Base-by-base conservation (phyloP, 2,113 vertebrate genomes). In the Condylura cristata region DNA sequence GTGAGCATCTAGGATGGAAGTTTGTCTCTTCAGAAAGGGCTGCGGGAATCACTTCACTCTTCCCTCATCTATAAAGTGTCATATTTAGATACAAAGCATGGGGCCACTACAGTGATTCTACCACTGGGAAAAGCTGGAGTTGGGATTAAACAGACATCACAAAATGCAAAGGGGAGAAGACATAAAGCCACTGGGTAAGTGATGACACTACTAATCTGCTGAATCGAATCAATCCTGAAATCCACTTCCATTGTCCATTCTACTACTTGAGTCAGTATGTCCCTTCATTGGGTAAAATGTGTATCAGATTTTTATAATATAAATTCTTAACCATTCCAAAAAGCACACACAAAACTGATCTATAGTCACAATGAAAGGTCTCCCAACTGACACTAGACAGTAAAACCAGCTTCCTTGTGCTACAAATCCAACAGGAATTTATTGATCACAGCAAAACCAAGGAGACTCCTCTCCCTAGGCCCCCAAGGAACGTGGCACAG, bases 331-430 rank as follows among this genome's bases (percentile, higher is more conserved):
- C 4, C 3, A 53, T 32, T 63, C 30, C 61, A 41, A 86, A 95
- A 68, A 81, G 72, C 56, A 68, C 30, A 71, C 82, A 93, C 88
- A 86, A 89, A 93, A 63, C 37, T 60, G 39, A 86, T 46, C 76
- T 56, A 56, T 30, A 86, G n/a, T 53, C 72, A 86, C 2, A 79
- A 16, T 65, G 44, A 44, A 63, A 80, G 34, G 8, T 11, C 61
- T 53, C 37, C 44, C 30, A 4, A 32, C 30, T 30, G 48, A 66
- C 65, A 84, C 41, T 53, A 26, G 20, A 79, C 18, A 66, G 37
- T 53, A 51, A 76, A 89, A 66, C 5, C 51, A 75, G 37, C 66
- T 51, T 53, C 83, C 32, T 71, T 0, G 20, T 26, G 39, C 79
- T n/a, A n/a, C n/a, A n/a, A n/a, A n/a, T n/a, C n/a, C n/a, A n/a